Conservation (phyloP, 1,140 invertebrate genomes). For the Psix sp. region DNA sequence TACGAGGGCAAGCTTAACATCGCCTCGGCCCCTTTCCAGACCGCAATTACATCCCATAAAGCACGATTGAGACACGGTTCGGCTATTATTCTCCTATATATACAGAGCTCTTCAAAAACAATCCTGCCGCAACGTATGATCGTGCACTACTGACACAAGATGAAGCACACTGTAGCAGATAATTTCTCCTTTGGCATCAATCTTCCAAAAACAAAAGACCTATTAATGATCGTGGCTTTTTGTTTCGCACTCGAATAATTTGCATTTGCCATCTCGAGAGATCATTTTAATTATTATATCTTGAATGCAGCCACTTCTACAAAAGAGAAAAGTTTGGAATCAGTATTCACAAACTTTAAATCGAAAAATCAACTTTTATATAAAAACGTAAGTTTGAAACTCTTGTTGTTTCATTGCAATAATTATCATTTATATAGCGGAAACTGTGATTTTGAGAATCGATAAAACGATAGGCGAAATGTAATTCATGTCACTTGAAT, state of each 20-base stretch:
- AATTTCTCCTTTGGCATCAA: constrained; percentile 55
- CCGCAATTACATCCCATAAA: constrained; percentile 75
- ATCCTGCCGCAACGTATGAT: constrained; percentile 56
- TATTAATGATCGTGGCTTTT: constrained; percentile 21
- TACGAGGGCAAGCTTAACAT: constrained; percentile 64
- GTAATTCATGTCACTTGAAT: no score
- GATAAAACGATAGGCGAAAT: no score
- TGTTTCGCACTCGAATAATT: constrained; percentile 25
- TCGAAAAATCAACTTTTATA: no score
- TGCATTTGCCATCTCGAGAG: constrained; percentile 15
- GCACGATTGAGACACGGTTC: constrained; percentile 73
- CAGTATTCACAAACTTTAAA: no score
- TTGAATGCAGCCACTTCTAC: no score
- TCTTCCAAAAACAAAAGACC: constrained; percentile 49
- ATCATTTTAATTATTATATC: not conserved
- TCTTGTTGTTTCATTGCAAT: no score
- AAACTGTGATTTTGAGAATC: no score
- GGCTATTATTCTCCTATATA: constrained; percentile 71
- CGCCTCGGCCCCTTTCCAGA: constrained; percentile 65
- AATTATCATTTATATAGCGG: no score
- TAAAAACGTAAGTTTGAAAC: no score
- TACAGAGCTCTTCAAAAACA: constrained; percentile 67
- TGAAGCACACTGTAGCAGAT: constrained; percentile 53
- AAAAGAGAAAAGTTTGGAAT: no score
- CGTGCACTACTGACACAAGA: constrained; percentile 51